phyloP scores from a whole-genome alignment of 2,113 vertebrate species.

The Neofelis nebulosa region DNA sequence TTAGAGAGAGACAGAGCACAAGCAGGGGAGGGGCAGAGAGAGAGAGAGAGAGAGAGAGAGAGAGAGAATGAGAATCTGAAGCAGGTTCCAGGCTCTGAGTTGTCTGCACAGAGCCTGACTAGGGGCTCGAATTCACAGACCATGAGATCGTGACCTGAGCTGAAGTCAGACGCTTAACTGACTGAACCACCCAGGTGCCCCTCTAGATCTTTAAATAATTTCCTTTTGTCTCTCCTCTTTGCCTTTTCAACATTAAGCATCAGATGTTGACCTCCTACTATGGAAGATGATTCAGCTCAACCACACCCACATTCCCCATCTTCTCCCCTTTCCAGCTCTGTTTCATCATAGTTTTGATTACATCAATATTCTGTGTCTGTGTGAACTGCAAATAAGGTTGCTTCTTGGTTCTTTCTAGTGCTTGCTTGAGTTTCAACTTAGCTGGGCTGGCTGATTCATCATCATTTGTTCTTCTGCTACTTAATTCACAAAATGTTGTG shows the following conservation, averaged over 20 bases:
- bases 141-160: no score
- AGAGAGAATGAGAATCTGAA: no score
- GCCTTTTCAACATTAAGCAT: background rate
- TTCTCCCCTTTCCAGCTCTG: background rate
- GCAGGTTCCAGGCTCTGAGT: no score
- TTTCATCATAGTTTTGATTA: background rate
- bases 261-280: background rate
- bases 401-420: background rate
- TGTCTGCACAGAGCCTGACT: no score
- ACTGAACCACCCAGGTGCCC: no score
- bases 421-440: background rate
- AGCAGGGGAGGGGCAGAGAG: no score
- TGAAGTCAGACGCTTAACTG: no score
- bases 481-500: background rate
- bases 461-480: background rate
- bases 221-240: background rate
- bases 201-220: background rate
- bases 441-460: background rate
- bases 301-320: background rate
- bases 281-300: background rate
- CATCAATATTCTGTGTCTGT: background rate
- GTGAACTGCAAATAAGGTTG: background rate
- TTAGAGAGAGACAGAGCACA: no score
- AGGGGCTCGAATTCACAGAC: no score
- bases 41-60: no score